Conservation (phyloP, 2,113 vertebrate genomes). For the Planiliza haematocheilus region DNA sequence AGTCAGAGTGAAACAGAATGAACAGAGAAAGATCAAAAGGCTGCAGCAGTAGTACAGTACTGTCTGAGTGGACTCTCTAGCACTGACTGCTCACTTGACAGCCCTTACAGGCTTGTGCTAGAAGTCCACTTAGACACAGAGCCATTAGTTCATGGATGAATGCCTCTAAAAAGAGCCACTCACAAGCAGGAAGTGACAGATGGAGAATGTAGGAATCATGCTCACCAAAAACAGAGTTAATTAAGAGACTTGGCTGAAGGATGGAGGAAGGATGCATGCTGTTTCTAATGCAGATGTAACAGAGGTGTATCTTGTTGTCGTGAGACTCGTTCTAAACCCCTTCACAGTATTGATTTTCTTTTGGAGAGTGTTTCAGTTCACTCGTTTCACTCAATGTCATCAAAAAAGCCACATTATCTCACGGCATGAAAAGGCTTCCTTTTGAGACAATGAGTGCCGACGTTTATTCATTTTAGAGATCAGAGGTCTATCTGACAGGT, state of each 20-base stretch:
- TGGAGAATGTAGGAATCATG: conserved; percentile 22
- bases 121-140: conserved; percentile 52
- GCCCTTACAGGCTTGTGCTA: neutral
- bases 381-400: neutral
- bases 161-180: conserved; percentile 16
- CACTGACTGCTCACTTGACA: conserved; percentile 7
- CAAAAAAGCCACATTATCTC: neutral
- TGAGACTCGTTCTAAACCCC: conserved; percentile 4
- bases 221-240: neutral
- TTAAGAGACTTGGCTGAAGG: conserved; percentile 7
- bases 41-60: conserved; percentile 58
- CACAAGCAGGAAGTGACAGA: conserved; percentile 42
- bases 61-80: conserved; percentile 37
- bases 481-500: neutral
- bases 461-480: neutral
- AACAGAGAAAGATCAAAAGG: conserved; percentile 73
- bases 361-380: neutral
- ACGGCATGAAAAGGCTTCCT: neutral
- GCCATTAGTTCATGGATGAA: conserved; percentile 37
- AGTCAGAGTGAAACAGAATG: conserved; percentile 64
- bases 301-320: neutral
- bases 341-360: too few species aligned
- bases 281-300: neutral
- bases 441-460: neutral
- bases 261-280: conserved; percentile 21